Conservation (phyloP, 2,888 invertebrate genomes). For the Lomographa bimaculata region DNA sequence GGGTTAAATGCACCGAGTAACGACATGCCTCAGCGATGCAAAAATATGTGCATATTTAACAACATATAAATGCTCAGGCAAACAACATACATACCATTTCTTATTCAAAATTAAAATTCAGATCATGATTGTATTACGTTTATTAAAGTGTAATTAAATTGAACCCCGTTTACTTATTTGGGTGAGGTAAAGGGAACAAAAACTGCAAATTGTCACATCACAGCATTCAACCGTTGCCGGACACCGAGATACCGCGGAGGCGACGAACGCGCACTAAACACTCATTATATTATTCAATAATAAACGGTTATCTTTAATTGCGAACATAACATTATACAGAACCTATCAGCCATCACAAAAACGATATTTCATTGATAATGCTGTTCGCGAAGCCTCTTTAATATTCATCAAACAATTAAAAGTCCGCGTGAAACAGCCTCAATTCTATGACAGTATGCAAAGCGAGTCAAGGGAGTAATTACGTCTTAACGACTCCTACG, state of each 20-base stretch:
- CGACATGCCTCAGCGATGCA: slow-evolving; percentile 45
- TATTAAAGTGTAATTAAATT: slow-evolving; percentile 74
- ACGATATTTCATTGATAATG: slow-evolving; percentile 54
- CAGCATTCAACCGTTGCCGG: slow-evolving; percentile 24
- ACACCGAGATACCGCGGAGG: slow-evolving; percentile 20
- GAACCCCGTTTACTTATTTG: slow-evolving; percentile 63
- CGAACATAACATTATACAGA: slow-evolving; percentile 53
- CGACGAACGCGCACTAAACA: slow-evolving; percentile 36
- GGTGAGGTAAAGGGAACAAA: slow-evolving; percentile 56
- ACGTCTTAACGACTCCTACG: slow-evolving; percentile 54
- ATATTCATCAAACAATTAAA: slow-evolving; percentile 67
- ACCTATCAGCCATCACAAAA: slow-evolving; percentile 44
- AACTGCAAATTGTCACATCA: slow-evolving; percentile 43
- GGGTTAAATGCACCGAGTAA: slow-evolving; percentile 41
- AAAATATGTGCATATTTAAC: slow-evolving; percentile 59
- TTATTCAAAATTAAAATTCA: slow-evolving; percentile 56
- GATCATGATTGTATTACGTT: slow-evolving; percentile 67
- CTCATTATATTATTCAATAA: slow-evolving; percentile 58
- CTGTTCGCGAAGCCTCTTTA: slow-evolving; percentile 55
- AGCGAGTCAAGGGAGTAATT: slow-evolving; percentile 50
- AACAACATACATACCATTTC: slow-evolving; percentile 39
- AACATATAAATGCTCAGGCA: slow-evolving; percentile 31
- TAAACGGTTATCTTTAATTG: slow-evolving; percentile 58
- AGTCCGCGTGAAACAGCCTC: slow-evolving; percentile 54
- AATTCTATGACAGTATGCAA: slow-evolving; percentile 56